phyloP scores from a whole-genome alignment of 2,113 vertebrate species.

The Cnemophilus loriae region DNA sequence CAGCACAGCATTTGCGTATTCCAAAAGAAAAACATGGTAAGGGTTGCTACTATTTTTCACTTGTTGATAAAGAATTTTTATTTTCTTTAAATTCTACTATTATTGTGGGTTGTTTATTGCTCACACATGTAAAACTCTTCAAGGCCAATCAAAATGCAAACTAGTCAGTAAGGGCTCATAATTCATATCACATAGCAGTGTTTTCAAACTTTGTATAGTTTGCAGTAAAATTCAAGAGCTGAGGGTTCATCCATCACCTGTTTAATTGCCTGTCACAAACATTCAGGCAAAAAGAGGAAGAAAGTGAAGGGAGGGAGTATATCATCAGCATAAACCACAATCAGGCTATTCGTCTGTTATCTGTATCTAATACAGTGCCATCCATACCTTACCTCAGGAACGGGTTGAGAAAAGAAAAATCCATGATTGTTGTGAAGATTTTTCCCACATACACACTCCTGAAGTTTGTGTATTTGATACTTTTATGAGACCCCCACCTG shows the following conservation, averaged over 20 bases:
- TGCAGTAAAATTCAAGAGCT: slow-evolving; percentile 53
- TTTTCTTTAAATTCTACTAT: slow-evolving; percentile 31
- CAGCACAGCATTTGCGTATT: neutral
- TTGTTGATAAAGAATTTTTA: neutral
- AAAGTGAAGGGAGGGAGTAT: neutral
- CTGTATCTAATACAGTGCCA: neutral
- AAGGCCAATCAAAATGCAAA: slow-evolving; percentile 64
- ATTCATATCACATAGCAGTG: slow-evolving; percentile 40
- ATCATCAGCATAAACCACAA: neutral
- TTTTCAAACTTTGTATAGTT: slow-evolving; percentile 52
- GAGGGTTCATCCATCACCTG: slow-evolving; percentile 65
- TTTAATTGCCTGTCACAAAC: slow-evolving; percentile 67
- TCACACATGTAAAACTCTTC: slow-evolving; percentile 33
- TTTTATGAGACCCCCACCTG: neutral
- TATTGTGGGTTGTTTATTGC: slow-evolving; percentile 21
- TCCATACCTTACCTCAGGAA: neutral
- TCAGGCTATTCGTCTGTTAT: neutral
- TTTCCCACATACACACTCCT: neutral
- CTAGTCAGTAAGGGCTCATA: slow-evolving; percentile 23
- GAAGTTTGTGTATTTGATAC: neutral
- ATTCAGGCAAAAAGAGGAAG: slow-evolving; percentile 1
- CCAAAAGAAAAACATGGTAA: neutral
- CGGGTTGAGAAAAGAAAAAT: neutral
- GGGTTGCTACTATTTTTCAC: neutral
- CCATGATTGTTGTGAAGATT: neutral